phyloP scores from a whole-genome alignment of 2,888 invertebrate genomes.

The Tetragonula carbonaria region DNA sequence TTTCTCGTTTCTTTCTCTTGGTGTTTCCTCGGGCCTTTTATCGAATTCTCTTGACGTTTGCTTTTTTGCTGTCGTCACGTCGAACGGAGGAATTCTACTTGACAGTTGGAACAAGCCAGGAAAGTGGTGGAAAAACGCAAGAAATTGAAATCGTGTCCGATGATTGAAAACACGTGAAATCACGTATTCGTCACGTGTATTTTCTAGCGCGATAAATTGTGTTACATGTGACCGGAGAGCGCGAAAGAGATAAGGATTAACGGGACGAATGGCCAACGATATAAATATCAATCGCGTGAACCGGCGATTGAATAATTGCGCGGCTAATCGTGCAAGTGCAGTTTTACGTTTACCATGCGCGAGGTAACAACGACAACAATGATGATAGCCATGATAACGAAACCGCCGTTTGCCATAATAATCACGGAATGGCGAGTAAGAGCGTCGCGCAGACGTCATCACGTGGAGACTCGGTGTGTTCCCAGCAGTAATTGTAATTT shows the following conservation, averaged over 20 bases:
- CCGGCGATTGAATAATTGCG: slow-evolving; percentile 10
- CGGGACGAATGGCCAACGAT: neutral
- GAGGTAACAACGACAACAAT: slow-evolving; percentile 16
- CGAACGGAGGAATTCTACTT: neutral
- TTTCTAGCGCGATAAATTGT: neutral
- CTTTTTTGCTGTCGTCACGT: neutral
- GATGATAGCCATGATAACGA: slow-evolving; percentile 44
- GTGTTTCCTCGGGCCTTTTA: neutral
- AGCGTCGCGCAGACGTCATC: slow-evolving; percentile 59
- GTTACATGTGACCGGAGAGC: neutral
- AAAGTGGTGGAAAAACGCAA: neutral
- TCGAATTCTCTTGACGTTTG: neutral
- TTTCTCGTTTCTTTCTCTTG: no score
- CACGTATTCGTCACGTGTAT: neutral
- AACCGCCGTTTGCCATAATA: slow-evolving; percentile 33
- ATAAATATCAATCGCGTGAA: slow-evolving; percentile 28
- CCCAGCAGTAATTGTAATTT: slow-evolving; percentile 61
- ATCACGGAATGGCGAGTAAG: slow-evolving; percentile 57
- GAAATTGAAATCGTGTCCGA: no score
- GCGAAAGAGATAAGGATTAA: neutral
- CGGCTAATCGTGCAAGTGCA: neutral
- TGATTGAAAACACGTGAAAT: neutral
- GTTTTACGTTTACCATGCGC: slow-evolving; percentile 29
- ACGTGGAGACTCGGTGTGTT: slow-evolving; percentile 18
- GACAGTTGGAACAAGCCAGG: neutral